Percentiles rank a stretch among this genome's conserved stretches.
Evolutionary conservation across 1,140 invertebrate genomes (phyloP).

Genomic region (Neotoxoptera formosana): DNA sequence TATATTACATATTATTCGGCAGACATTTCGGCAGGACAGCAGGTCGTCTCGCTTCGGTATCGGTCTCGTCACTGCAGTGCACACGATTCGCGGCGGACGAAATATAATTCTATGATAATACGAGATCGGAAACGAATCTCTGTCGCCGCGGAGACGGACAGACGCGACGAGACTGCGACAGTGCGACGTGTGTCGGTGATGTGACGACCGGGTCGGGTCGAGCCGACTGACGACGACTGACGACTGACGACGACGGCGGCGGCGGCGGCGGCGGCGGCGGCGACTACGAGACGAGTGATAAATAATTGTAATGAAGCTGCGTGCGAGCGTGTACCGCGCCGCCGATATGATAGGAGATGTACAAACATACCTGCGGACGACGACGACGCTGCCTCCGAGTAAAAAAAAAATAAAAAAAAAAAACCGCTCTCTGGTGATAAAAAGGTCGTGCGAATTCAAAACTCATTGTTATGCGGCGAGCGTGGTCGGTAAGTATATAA

Average conservation of each 20-base stretch:
- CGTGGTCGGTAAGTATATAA: neutral
- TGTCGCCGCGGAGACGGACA: neutral
- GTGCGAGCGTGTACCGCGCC: neutral
- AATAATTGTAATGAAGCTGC: conserved; percentile 17
- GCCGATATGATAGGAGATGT: neutral
- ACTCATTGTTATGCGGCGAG: neutral
- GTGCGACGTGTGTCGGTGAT: too few species aligned
- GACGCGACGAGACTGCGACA: neutral
- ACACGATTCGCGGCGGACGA: neutral
- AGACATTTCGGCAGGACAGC: neutral
- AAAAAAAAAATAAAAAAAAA: neutral
- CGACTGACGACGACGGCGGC: too few species aligned
- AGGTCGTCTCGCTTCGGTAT: too few species aligned
- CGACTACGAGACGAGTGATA: neutral
- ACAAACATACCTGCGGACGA: too few species aligned
- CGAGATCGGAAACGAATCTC: neutral
- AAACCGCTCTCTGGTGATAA: conserved; percentile 2
- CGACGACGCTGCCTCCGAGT: neutral
- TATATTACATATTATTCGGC: neutral
- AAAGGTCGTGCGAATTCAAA: neutral
- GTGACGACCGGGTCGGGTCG: neutral
- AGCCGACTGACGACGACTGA: too few species aligned
- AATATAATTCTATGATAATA: neutral
- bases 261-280: too few species aligned
- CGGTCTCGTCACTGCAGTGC: neutral